Evolutionary conservation across 2,113 vertebrate species (phyloP).

Genomic region (Perca schrenkii): DNA sequence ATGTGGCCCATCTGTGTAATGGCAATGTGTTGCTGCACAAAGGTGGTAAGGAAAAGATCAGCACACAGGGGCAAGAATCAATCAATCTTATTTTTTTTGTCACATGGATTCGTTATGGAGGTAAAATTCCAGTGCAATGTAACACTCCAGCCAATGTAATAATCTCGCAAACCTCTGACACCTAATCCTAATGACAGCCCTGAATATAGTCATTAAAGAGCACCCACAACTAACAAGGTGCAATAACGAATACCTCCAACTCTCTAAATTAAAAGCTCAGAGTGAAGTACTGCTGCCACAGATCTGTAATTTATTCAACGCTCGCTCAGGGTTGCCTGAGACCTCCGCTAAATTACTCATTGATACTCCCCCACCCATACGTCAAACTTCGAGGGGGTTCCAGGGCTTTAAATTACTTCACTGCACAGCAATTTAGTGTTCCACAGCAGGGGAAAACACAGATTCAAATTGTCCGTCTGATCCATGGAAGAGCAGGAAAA

Average conservation of each 20-base stretch:
- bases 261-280: slow-evolving; percentile 59
- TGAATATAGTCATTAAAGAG: neutral
- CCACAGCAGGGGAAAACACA: slow-evolving; percentile 60
- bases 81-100: too few relatives aligned
- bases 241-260: slow-evolving; percentile 23
- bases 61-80: neutral
- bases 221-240: slow-evolving; percentile 30
- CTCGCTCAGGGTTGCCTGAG: slow-evolving; percentile 9
- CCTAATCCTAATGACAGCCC: neutral
- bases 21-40: slow-evolving; percentile 22
- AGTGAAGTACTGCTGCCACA: slow-evolving; percentile 25
- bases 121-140: too few relatives aligned
- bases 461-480: slow-evolving; percentile 46
- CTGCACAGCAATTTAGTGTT: slow-evolving; percentile 67
- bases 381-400: slow-evolving; percentile 57
- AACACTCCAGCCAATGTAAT: too few relatives aligned
- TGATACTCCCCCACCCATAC: slow-evolving; percentile 45
- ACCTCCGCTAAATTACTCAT: slow-evolving; percentile 51
- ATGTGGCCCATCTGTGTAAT: slow-evolving; percentile 60
- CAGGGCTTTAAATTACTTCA: slow-evolving; percentile 66
- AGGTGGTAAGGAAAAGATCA: slow-evolving; percentile 18
- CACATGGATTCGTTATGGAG: too few relatives aligned
- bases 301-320: slow-evolving; percentile 61
- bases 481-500: slow-evolving; percentile 62
- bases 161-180: slow-evolving; percentile 12